Conservation (phyloP, 1,140 invertebrate species). For the Drosophila tsacasi region DNA sequence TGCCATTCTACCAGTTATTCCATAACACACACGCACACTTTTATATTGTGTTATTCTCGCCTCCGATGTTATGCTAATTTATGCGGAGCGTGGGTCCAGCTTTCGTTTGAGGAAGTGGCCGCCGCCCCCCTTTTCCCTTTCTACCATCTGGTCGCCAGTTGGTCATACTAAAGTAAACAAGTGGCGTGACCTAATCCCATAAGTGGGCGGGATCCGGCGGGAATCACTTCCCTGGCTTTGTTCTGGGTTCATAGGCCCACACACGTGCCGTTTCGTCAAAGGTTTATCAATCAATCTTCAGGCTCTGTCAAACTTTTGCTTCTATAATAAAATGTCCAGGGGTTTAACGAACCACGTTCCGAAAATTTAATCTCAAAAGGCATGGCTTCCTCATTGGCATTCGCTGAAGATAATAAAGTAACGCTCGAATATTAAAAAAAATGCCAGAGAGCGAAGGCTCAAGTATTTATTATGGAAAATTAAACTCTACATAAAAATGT, state of each 20-base stretch:
- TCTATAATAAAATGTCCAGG: conserved; percentile 3
- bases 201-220: conserved; percentile 21
- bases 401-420: conserved; percentile 44
- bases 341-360: conserved; percentile 61
- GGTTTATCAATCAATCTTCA: conserved; percentile 56
- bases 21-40: conserved; percentile 32
- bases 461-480: not conserved
- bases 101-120: conserved; percentile 60
- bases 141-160: not conserved
- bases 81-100: conserved; percentile 75
- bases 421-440: conserved; percentile 25
- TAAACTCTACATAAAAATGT: too few relatives aligned
- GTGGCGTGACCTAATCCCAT: conserved; percentile 63
- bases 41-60: conserved; percentile 52
- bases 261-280: conserved; percentile 40
- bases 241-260: conserved; percentile 32
- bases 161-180: conserved; percentile 35
- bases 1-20: conserved; percentile 50
- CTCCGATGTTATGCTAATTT: conserved; percentile 71
- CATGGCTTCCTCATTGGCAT: conserved; percentile 40
- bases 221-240: conserved; percentile 33
- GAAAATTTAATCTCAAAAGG: conserved; percentile 16
- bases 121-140: conserved; percentile 6
- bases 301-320: conserved; percentile 24
- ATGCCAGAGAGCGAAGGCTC: not conserved